A percentile compares a stretch with the other conserved stretches of the same genome.
Conservation (phyloP, 2,797 vertebrate species). For the Macropodus opercularis region DNA sequence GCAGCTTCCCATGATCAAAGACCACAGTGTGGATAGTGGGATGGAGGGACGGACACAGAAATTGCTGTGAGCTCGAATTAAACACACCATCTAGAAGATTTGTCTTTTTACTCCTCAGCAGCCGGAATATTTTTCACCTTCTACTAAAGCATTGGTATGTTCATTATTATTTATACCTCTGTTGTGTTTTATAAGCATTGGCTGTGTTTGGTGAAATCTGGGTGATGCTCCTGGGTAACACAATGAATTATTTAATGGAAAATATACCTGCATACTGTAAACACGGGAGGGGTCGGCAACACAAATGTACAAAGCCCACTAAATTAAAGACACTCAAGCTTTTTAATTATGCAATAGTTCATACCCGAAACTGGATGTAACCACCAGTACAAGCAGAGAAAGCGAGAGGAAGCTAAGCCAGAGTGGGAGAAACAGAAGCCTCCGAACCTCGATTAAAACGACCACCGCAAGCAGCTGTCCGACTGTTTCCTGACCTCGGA, state of each 20-base stretch:
- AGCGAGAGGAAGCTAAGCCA: neutral
- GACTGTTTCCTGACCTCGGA: neutral
- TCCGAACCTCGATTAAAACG: neutral
- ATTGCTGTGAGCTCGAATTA: constrained; percentile 31
- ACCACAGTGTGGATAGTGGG: constrained; percentile 22
- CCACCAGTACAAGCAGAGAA: no score
- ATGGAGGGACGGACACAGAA: constrained; percentile 31
- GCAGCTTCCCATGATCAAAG: constrained; percentile 59
- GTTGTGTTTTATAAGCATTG: no score
- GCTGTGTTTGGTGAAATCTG: no score
- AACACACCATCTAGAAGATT: constrained; percentile 28
- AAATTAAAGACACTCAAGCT: no score
- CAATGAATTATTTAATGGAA: no score
- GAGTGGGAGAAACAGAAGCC: neutral
- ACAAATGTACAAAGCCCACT: no score
- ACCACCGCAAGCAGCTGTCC: neutral
- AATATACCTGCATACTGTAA: no score
- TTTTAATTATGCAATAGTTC: no score
- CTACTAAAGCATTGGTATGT: constrained; percentile 7
- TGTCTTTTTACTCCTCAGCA: constrained; percentile 4
- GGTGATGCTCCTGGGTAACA: no score
- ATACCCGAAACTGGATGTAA: no score
- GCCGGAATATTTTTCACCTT: constrained; percentile 31
- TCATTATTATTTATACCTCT: constrained; percentile 11
- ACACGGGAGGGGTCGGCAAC: no score